A percentile compares a stretch with the other conserved stretches of the same genome.
Conservation (phyloP, 2,113 vertebrate species). For the Lepidothrix coronata region DNA sequence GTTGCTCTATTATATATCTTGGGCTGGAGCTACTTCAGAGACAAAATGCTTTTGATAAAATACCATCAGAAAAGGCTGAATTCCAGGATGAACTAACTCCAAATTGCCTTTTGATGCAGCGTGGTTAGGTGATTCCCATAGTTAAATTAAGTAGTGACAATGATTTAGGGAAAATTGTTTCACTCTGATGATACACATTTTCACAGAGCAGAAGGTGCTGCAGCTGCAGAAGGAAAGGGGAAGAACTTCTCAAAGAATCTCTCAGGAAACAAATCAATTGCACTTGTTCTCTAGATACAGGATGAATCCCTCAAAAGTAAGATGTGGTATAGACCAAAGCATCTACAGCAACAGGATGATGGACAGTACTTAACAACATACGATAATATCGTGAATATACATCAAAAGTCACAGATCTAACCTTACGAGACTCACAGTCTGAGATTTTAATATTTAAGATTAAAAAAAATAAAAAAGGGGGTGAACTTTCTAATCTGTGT, state of each 20-base stretch:
- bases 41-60: neutral
- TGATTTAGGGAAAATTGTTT: neutral
- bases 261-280: neutral
- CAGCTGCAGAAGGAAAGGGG: neutral
- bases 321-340: neutral
- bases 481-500: neutral
- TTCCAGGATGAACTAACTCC: neutral
- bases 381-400: neutral
- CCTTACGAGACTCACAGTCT: neutral
- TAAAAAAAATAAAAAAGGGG: neutral
- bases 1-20: neutral
- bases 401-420: constrained; percentile 6
- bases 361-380: neutral
- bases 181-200: neutral
- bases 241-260: neutral
- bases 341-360: neutral
- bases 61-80: neutral
- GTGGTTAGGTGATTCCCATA: neutral
- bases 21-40: neutral
- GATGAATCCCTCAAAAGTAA: neutral
- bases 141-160: neutral
- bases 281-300: neutral
- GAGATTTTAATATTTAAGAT: neutral
- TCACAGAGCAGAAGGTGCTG: neutral
- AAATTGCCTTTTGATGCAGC: neutral